Evolutionary conservation across 2,888 invertebrate genomes (phyloP), one percentile per base, ranked within the genome.

Genomic region (Diploptera punctata): DNA sequence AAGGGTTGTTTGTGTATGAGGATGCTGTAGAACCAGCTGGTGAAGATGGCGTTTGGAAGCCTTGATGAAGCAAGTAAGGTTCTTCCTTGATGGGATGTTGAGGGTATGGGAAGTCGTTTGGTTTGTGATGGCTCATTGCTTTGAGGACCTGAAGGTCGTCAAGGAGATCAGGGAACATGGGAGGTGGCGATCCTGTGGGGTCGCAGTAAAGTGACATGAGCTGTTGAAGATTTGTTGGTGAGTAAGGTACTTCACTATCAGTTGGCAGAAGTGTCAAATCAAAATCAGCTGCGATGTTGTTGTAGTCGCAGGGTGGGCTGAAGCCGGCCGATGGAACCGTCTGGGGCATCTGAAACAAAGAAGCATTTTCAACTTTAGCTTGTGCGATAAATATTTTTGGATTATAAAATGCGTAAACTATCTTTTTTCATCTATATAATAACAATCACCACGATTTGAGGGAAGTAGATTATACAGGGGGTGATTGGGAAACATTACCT

Each of bases 321-420:
- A 89, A 90, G 82, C 91, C 91, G 80, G 91, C 91, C 79, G 91
- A 88, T 73, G 93, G 93, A 79, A 93, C 93, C 80, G 90, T 92
- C 86, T 93, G 93, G 84, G 93, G 91, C 92, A 93, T 93, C 93
- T 93, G 89, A 13, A 85, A 86, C 62, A 65, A 65, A n/a, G n/a
- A n/a, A n/a, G n/a, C n/a, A n/a, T n/a, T n/a, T n/a, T n/a, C n/a
- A n/a, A n/a, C n/a, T n/a, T n/a, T n/a, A n/a, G n/a, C n/a, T n/a
- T n/a, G n/a, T n/a, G n/a, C n/a, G n/a, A n/a, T n/a, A n/a, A n/a
- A n/a, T n/a, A n/a, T n/a, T n/a, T n/a, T n/a, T n/a, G n/a, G n/a
- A n/a, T n/a, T n/a, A n/a, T n/a, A n/a, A n/a, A n/a, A n/a, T n/a
- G n/a, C n/a, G n/a, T n/a, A n/a, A n/a, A n/a, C n/a, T n/a, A n/a